Percentiles rank a stretch among this genome's conserved stretches.
These are phyloP conservation scores for Xestoiulus laeticollis DNA, from an alignment of 2,888 invertebrate genomes.

Conservation along the genomic window DNA sequence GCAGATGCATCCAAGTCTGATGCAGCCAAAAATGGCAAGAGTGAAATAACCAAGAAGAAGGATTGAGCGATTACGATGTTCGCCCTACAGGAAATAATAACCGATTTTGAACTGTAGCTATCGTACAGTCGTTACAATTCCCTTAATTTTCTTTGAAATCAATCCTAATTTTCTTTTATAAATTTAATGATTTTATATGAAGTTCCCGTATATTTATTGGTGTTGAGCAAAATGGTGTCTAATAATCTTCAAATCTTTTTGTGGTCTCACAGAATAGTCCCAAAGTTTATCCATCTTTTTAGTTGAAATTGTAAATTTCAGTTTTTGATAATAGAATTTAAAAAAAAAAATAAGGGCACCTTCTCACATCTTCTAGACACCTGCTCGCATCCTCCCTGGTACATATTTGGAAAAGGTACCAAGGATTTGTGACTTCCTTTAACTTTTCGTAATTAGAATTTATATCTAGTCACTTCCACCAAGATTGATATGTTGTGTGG, in stretches of 20 bases:
- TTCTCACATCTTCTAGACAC: background rate
- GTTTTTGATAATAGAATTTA: background rate
- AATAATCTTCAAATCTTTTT: background rate
- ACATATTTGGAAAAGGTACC: background rate
- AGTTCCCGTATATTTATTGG: background rate
- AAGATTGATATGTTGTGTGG: background rate
- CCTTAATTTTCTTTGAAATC: background rate
- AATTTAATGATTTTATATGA: background rate
- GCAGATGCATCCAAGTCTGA: conserved; percentile 57
- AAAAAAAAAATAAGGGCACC: background rate
- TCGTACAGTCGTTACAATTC: background rate
- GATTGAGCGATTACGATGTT: conserved; percentile 57
- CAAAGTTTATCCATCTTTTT: background rate
- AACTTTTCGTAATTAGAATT: background rate
- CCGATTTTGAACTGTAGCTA: background rate
- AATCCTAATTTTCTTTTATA: background rate
- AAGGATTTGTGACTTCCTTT: background rate
- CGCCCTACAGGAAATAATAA: background rate
- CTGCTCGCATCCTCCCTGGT: background rate
- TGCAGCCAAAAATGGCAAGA: conserved; percentile 62
- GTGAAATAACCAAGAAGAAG: conserved; percentile 70
- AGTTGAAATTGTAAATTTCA: background rate
- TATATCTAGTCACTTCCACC: background rate
- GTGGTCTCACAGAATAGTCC: background rate
- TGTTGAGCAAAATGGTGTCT: background rate